Evolutionary conservation across 1,140 invertebrate species (phyloP).

Genomic region (Zaprionus tsacasi): DNA sequence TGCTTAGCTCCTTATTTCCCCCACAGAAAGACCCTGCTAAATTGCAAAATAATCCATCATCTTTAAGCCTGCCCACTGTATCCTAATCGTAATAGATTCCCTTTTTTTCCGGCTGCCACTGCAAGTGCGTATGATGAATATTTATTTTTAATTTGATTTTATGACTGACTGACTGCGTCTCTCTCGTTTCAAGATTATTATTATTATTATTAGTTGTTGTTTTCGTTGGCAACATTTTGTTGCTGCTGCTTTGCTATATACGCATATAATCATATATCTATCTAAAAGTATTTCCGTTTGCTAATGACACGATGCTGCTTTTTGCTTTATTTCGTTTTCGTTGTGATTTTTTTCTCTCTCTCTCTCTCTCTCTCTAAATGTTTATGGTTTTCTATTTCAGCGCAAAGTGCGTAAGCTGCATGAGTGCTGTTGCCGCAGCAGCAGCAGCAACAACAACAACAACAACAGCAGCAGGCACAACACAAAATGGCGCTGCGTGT

Average conservation of each 20-base stretch:
- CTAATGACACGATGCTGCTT: constrained; percentile 55
- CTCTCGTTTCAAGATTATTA: constrained; percentile 23
- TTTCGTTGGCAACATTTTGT: constrained; percentile 12
- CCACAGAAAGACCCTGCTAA: not conserved
- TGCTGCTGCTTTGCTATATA: constrained; percentile 10
- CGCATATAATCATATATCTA: constrained; percentile 22
- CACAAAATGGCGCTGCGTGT: constrained; percentile 60
- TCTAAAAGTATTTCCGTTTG: constrained; percentile 61
- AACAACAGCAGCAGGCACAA: constrained; percentile 20
- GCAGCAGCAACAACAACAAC: constrained; percentile 10
- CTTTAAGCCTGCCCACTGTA: no score
- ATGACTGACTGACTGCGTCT: constrained; percentile 26
- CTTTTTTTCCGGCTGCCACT: not conserved
- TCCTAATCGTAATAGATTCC: no score
- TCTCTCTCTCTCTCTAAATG: constrained; percentile 15
- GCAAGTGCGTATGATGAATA: constrained; percentile 59
- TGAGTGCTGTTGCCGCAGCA: constrained; percentile 24
- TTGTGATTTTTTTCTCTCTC: constrained; percentile 32
- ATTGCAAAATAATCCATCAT: not conserved
- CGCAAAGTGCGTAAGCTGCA: constrained; percentile 77
- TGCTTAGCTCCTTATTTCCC: not conserved
- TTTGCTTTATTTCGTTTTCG: constrained; percentile 29
- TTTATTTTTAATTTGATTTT: constrained; percentile 44
- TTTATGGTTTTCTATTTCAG: constrained; percentile 62
- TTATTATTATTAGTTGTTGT: constrained; percentile 25